These are phyloP conservation scores for Volucella zonaria DNA, from an alignment of 2,888 invertebrate species.

Conservation along the genomic window DNA sequence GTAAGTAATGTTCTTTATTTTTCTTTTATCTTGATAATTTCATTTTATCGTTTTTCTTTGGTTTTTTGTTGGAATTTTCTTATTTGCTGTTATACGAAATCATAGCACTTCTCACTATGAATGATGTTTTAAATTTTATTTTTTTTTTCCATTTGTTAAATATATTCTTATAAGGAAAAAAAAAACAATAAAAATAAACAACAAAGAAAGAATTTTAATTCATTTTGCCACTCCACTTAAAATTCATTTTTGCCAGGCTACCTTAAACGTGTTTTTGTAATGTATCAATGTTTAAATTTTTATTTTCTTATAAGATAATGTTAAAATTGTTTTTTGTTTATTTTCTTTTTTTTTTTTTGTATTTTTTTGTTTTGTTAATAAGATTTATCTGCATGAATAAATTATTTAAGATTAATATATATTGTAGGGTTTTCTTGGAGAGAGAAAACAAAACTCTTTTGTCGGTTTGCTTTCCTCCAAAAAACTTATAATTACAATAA, in stretches of 20 bases:
- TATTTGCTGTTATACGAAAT: constrained; percentile 66
- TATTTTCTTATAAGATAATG: constrained; percentile 30
- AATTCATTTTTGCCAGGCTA: constrained; percentile 74
- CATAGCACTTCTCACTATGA: constrained; percentile 67
- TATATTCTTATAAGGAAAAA: constrained; percentile 53
- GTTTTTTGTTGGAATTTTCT: constrained; percentile 20
- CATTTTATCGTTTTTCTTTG: constrained; percentile 42
- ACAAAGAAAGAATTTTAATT: constrained; percentile 60
- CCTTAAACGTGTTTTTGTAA: constrained; percentile 63
- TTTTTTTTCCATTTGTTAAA: constrained; percentile 27
- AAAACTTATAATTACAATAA: constrained; percentile 15
- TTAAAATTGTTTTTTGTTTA: background rate
- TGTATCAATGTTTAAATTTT: constrained; percentile 58
- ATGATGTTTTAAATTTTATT: constrained; percentile 47
- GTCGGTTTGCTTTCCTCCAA: constrained; percentile 11
- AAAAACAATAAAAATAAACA: too few relatives aligned
- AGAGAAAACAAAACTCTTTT: constrained; percentile 14
- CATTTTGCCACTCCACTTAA: constrained; percentile 73
- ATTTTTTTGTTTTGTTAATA: constrained; percentile 25
- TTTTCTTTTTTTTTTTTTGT: constrained; percentile 1
- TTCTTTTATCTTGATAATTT: constrained; percentile 63
- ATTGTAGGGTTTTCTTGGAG: background rate
- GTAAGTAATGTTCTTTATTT: constrained; percentile 72
- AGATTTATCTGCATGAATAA: constrained; percentile 9
- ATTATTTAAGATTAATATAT: constrained; percentile 10